These are phyloP conservation scores for Linyphia triangularis DNA, from an alignment of 2,888 invertebrate genomes.

Conservation along the genomic window DNA sequence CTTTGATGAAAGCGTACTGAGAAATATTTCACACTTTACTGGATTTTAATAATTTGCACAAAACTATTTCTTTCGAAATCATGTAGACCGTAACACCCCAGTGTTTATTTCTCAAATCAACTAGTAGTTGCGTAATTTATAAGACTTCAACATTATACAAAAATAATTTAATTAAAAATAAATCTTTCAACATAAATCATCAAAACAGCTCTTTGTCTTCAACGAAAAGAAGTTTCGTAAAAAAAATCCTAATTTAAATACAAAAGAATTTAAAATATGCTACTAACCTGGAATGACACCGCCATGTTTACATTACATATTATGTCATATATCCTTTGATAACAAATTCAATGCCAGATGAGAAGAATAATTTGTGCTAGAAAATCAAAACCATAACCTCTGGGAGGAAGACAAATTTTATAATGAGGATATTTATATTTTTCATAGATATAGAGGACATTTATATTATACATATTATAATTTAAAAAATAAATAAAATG, in stretches of 20 bases:
- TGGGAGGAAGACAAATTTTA: too few species aligned
- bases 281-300: conserved; percentile 71
- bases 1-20: background rate
- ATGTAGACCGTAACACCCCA: background rate
- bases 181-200: background rate
- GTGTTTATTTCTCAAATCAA: conserved; percentile 3
- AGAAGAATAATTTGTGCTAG: background rate
- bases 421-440: too few species aligned
- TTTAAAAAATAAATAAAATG: too few species aligned
- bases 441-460: too few species aligned
- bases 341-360: conserved; percentile 56
- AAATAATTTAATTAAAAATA: background rate
- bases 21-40: background rate
- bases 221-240: background rate
- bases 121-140: background rate
- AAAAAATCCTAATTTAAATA: background rate
- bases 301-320: conserved; percentile 75
- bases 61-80: background rate
- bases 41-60: background rate
- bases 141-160: background rate
- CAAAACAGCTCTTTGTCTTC: background rate
- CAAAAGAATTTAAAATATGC: conserved; percentile 6
- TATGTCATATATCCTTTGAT: conserved; percentile 64
- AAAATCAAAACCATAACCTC: too few species aligned
- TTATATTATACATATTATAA: too few species aligned